Conservation (phyloP, 1,140 invertebrate genomes). For the Neoseiulus cucumeris region DNA sequence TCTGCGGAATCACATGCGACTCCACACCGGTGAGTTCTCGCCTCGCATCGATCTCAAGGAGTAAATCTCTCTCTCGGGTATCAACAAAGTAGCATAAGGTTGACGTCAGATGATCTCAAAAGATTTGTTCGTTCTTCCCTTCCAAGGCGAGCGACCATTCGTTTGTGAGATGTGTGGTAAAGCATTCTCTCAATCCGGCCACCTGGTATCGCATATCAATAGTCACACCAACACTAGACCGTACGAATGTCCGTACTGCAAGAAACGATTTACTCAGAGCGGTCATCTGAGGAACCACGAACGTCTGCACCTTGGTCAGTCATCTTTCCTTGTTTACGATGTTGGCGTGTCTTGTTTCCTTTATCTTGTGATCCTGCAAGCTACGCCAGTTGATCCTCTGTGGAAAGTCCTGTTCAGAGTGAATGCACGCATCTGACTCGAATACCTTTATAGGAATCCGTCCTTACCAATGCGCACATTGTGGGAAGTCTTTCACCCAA, state of each 20-base stretch:
- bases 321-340: neutral
- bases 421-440: neutral
- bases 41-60: no score
- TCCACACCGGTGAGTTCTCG: neutral
- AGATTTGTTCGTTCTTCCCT: no score
- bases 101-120: no score
- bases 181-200: conserved; percentile 35
- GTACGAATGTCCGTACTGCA: conserved; percentile 30
- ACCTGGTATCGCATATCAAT: conserved; percentile 17
- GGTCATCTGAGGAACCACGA: neutral
- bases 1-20: neutral
- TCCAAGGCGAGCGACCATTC: neutral
- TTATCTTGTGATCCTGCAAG: neutral
- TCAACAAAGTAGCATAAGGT: no score
- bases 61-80: no score
- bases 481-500: conserved; percentile 49
- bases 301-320: neutral
- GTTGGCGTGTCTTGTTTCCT: neutral
- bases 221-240: conserved; percentile 29
- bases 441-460: neutral
- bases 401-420: neutral
- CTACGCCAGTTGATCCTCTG: neutral
- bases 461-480: conserved; percentile 21
- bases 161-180: conserved; percentile 23
- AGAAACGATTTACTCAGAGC: conserved; percentile 10